Evolutionary conservation across 1,140 invertebrate species (phyloP).

Genomic region (Cotesia glomerata): DNA sequence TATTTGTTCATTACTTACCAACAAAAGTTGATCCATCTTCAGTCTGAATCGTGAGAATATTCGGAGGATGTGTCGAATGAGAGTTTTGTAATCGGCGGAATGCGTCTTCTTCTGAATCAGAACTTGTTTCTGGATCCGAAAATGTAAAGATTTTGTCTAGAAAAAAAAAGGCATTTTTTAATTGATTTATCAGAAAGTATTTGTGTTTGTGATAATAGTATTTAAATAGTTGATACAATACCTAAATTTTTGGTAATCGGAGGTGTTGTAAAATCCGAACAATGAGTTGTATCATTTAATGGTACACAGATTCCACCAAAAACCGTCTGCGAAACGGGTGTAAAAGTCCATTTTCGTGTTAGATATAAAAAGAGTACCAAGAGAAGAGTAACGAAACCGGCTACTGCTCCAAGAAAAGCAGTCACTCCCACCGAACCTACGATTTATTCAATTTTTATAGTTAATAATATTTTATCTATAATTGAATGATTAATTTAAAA

Average conservation of each 20-base stretch:
- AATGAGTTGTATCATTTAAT: conserved; percentile 56
- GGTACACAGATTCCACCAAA: conserved; percentile 62
- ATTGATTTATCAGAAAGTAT: conserved; percentile 5
- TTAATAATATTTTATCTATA: background rate
- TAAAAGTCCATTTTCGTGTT: conserved; percentile 80
- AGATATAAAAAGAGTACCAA: conserved; percentile 82
- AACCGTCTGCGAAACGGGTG: conserved; percentile 49
- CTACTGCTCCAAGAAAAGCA: conserved; percentile 78
- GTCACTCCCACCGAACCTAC: conserved; percentile 78
- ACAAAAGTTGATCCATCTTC: conserved; percentile 54
- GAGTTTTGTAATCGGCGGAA: conserved; percentile 66
- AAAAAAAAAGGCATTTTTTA: conserved; percentile 26
- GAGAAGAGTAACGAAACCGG: conserved; percentile 75
- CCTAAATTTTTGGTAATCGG: conserved; percentile 57
- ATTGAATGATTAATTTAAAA: background rate
- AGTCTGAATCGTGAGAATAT: conserved; percentile 58
- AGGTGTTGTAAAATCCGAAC: conserved; percentile 46
- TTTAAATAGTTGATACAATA: conserved; percentile 44
- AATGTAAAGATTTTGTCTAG: conserved; percentile 55
- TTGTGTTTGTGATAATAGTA: no score
- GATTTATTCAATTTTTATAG: background rate
- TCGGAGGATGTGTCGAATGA: conserved; percentile 53
- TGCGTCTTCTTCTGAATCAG: conserved; percentile 80
- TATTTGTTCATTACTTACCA: conserved; percentile 30
- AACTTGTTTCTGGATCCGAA: conserved; percentile 69